These are phyloP conservation scores for Sceliomorpha sp. DNA, from an alignment of 2,888 invertebrate genomes.

Conservation along the genomic window DNA sequence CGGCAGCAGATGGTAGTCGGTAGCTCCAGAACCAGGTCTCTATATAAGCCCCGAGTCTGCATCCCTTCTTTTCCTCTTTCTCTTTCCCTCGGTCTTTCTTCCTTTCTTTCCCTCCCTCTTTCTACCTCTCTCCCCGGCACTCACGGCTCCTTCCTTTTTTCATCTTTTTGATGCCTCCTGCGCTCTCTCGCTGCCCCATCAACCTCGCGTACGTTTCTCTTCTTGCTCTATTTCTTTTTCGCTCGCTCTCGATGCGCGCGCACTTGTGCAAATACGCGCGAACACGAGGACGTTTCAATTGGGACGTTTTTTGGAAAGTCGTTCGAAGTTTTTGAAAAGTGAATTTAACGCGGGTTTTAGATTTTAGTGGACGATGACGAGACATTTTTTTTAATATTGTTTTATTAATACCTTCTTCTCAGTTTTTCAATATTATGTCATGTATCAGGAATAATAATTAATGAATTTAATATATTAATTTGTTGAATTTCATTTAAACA, in stretches of 20 bases:
- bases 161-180: constrained; percentile 25
- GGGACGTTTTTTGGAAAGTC: no score
- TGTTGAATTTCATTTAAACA: no score
- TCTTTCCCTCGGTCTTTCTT: constrained; percentile 27
- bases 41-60: constrained; percentile 61
- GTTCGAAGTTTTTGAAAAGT: no score
- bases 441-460: no score
- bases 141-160: constrained; percentile 19
- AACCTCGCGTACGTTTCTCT: constrained; percentile 43
- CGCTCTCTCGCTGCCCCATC: constrained; percentile 19
- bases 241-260: constrained; percentile 1
- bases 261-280: neutral
- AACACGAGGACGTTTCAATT: no score
- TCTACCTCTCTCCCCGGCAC: constrained; percentile 9
- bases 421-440: no score
- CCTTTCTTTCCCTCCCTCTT: constrained; percentile 27
- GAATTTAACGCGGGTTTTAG: no score
- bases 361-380: no score
- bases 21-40: constrained; percentile 63
- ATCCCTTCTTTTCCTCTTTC: constrained; percentile 43
- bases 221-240: constrained; percentile 7
- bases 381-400: no score
- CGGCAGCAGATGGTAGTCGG: constrained; percentile 71
- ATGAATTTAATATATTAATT: no score
- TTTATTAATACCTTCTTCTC: no score